These are phyloP conservation scores for Achlya flavicornis DNA, from an alignment of 2,888 invertebrate species.

Conservation along the genomic window DNA sequence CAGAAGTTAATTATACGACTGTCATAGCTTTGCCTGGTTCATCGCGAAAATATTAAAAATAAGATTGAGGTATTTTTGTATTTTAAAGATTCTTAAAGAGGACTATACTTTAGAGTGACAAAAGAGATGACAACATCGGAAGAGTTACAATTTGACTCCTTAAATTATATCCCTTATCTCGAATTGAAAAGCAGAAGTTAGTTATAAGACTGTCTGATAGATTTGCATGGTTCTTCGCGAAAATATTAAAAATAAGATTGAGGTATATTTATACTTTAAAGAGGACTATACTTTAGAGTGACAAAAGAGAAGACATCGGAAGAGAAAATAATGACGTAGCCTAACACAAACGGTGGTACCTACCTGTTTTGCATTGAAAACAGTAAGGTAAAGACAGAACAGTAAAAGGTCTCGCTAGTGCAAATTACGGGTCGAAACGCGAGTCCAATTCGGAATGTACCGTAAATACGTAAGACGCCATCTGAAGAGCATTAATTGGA, in stretches of 20 bases:
- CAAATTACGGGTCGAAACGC: background rate
- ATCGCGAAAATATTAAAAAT: too few relatives aligned
- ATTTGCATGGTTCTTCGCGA: too few relatives aligned
- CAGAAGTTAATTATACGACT: too few relatives aligned
- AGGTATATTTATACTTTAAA: too few relatives aligned
- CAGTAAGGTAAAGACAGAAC: background rate
- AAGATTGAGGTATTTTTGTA: too few relatives aligned
- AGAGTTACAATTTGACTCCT: too few relatives aligned
- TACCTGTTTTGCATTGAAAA: background rate
- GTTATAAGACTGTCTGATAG: background rate
- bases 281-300: background rate
- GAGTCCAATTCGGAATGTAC: constrained; percentile 19
- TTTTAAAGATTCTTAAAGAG: background rate
- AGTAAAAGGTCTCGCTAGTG: background rate
- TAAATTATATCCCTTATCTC: background rate
- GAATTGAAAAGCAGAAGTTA: too few relatives aligned
- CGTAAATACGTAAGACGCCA: constrained; percentile 20
- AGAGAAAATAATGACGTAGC: background rate
- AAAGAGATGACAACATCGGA: background rate
- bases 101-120: background rate
- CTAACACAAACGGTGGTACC: background rate
- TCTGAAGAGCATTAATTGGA: constrained; percentile 45
- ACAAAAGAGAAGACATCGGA: background rate
- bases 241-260: too few relatives aligned
- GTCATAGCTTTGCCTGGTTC: too few relatives aligned